These are phyloP conservation scores for Plectropomus leopardus DNA, from an alignment of 2,113 vertebrate species.

Conservation along the genomic window DNA sequence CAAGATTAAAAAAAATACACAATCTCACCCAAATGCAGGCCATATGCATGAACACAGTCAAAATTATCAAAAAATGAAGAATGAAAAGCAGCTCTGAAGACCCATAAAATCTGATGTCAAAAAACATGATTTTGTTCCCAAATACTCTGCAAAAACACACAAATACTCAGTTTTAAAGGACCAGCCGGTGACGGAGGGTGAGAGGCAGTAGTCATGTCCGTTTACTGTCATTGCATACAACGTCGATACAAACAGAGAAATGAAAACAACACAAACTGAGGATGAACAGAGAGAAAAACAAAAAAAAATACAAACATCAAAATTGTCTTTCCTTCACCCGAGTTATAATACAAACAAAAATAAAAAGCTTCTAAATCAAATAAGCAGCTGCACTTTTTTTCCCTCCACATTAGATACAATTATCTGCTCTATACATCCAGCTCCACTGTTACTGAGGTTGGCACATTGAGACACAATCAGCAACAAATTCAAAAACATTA, in stretches of 20 bases:
- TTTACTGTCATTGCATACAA: conserved; percentile 63
- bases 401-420: conserved; percentile 1
- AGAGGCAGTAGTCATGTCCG: conserved; percentile 59
- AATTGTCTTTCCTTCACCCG: conserved; percentile 17
- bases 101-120: no score
- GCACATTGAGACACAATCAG: conserved; percentile 48
- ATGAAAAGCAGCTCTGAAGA: no score
- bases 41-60: no score
- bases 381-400: conserved; percentile 13
- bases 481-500: not conserved
- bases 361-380: conserved; percentile 2
- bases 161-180: not conserved
- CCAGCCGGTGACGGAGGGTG: not conserved
- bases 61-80: no score
- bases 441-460: conserved; percentile 28
- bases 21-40: no score
- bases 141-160: not conserved
- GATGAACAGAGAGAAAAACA: not conserved
- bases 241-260: conserved; percentile 55
- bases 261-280: conserved; percentile 15
- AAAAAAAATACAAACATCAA: not conserved
- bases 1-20: no score
- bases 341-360: conserved; percentile 19
- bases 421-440: conserved; percentile 25
- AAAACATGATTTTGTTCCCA: no score